Percentiles rank a stretch among this genome's conserved stretches.
phyloP scores from a whole-genome alignment of 2,797 vertebrate species.

The Corythornis leucogaster region DNA sequence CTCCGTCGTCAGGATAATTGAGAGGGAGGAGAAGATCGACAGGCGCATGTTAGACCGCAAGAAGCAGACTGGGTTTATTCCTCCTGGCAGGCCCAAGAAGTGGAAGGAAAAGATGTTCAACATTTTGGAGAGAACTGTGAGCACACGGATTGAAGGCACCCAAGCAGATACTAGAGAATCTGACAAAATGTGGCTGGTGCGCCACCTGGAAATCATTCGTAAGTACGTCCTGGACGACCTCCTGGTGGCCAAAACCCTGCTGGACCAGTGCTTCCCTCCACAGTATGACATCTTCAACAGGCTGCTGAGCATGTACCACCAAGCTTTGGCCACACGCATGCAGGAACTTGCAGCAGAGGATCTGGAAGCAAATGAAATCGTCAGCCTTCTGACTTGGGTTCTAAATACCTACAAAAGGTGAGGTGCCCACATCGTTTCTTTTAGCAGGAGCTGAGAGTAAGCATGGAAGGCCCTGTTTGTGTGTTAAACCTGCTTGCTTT shows the following conservation, averaged over 20 bases:
- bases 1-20: conserved; percentile 95
- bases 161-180: conserved; percentile 92
- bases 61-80: conserved; percentile 93
- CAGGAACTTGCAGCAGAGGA: conserved; percentile 92
- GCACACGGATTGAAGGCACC: conserved; percentile 91
- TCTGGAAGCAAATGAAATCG: conserved; percentile 95
- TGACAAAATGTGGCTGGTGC: conserved; percentile 98
- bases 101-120: conserved; percentile 96
- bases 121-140: conserved; percentile 90
- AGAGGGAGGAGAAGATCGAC: conserved; percentile 95
- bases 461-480: not conserved
- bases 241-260: conserved; percentile 89
- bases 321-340: conserved; percentile 86
- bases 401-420: conserved; percentile 97
- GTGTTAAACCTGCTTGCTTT: not conserved
- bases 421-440: not conserved
- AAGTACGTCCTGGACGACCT: conserved; percentile 95
- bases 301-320: conserved; percentile 90
- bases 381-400: conserved; percentile 94
- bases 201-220: conserved; percentile 93
- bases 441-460: not conserved
- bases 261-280: conserved; percentile 94
- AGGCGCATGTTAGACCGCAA: conserved; percentile 93
- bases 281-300: conserved; percentile 90
- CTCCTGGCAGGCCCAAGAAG: conserved; percentile 92